A percentile compares a stretch with the other conserved stretches of the same genome.
These are phyloP conservation scores for Carlito syrichta DNA, from an alignment of 2,113 vertebrate genomes.

Conservation along the genomic window DNA sequence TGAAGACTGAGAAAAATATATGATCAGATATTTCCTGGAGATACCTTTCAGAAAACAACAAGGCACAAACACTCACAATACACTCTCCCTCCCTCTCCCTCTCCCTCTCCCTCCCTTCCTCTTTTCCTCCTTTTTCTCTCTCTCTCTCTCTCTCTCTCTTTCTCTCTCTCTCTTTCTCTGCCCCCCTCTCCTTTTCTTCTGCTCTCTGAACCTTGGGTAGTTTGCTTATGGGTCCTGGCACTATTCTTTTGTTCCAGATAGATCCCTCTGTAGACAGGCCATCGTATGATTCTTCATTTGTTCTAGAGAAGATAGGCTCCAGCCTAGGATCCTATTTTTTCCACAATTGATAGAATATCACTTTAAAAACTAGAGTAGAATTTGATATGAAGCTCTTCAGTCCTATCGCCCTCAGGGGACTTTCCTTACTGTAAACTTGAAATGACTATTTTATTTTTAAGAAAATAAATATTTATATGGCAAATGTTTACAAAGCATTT, in stretches of 20 bases:
- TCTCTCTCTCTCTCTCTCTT: accelerated
- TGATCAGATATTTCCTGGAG: not conserved
- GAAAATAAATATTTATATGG: not conserved
- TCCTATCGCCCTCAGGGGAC: not conserved
- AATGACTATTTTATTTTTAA: not conserved
- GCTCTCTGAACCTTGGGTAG: not conserved
- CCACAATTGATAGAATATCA: not conserved
- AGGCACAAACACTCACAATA: too few relatives aligned
- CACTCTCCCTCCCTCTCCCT: not conserved
- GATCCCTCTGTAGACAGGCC: not conserved
- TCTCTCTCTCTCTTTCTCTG: not conserved
- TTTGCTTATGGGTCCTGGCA: not conserved
- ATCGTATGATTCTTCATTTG: not conserved
- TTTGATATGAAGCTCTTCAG: not conserved
- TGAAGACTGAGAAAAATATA: not conserved
- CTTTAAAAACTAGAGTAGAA: not conserved
- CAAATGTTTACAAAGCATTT: not conserved
- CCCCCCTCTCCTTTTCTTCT: not conserved
- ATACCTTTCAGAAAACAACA: not conserved
- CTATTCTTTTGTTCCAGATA: not conserved
- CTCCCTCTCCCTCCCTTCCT: not conserved
- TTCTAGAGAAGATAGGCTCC: not conserved
- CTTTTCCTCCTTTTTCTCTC: not conserved
- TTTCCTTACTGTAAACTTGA: not conserved
- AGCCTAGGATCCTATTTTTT: not conserved